Conservation (phyloP, 2,113 vertebrate genomes). For the Chaetops frenatus region DNA sequence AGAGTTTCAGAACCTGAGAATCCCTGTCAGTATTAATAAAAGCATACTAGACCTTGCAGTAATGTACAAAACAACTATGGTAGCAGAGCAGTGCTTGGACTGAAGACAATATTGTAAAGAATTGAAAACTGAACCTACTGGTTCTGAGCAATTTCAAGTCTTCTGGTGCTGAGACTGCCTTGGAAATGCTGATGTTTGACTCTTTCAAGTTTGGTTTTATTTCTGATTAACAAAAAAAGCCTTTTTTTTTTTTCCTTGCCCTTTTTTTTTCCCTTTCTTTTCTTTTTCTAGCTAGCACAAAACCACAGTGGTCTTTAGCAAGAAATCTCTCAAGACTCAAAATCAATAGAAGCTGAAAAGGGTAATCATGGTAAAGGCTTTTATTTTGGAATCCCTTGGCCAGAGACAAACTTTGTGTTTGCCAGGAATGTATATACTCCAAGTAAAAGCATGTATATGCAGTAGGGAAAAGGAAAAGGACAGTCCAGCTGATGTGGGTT, state of each 20-base stretch:
- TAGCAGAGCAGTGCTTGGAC: neutral
- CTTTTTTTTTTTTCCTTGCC: too few species aligned
- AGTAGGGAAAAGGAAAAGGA: neutral
- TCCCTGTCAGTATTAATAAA: neutral
- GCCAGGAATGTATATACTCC: neutral
- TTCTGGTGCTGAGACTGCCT: neutral
- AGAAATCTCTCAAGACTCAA: neutral
- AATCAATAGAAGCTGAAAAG: constrained; percentile 11
- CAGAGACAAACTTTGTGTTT: neutral
- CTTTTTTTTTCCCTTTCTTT: neutral
- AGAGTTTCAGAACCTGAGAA: neutral
- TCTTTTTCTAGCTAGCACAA: neutral
- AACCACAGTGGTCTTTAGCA: neutral
- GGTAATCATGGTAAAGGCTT: neutral
- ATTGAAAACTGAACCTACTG: neutral
- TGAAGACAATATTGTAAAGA: neutral
- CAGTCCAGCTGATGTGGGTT: neutral
- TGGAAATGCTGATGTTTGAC: neutral
- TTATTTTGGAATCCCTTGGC: neutral
- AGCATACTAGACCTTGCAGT: neutral
- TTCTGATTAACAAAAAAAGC: neutral
- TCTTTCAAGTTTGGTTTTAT: neutral
- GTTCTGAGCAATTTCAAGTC: neutral
- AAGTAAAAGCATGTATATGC: neutral
- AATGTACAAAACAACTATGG: neutral